These are phyloP conservation scores for Zoanthus gigantus DNA, from an alignment of 92 coral and sea anemone genomes.

Conservation along the genomic window DNA sequence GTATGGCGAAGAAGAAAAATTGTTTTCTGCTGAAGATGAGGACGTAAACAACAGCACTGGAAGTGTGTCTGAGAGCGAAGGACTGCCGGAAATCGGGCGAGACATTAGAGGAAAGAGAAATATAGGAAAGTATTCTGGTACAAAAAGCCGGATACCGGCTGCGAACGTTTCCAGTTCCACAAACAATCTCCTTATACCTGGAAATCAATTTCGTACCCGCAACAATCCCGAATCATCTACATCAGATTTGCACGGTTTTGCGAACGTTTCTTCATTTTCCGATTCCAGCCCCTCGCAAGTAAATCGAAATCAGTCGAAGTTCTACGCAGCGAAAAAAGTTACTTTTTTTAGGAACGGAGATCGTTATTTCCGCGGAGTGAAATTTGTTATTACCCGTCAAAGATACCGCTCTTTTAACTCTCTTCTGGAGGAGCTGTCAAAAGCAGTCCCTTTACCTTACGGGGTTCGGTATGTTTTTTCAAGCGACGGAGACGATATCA, in stretches of 20 bases:
- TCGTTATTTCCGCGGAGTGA: constrained; percentile 78
- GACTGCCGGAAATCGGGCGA: constrained; percentile 24
- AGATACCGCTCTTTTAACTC: constrained; percentile 79
- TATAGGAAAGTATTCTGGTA: background rate
- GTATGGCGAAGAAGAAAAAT: background rate
- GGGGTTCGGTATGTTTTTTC: constrained; percentile 82
- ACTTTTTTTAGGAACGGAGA: constrained; percentile 88
- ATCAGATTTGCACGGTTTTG: constrained; percentile 17
- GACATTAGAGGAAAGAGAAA: constrained; percentile 20
- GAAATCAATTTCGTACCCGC: constrained; percentile 17
- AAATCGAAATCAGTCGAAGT: constrained; percentile 17
- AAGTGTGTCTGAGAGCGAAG: background rate
- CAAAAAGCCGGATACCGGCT: constrained; percentile 3
- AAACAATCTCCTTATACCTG: background rate
- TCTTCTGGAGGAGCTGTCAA: constrained; percentile 77
- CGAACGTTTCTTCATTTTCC: constrained; percentile 18
- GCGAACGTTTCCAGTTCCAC: background rate
- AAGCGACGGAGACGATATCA: constrained; percentile 66
- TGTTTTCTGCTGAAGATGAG: background rate
- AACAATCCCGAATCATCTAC: background rate
- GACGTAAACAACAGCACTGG: constrained; percentile 18
- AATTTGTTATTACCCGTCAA: constrained; percentile 74
- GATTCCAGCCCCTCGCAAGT: constrained; percentile 15
- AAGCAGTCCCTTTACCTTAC: constrained; percentile 82
- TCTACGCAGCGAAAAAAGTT: constrained; percentile 70